Evolutionary conservation across 1,140 invertebrate species (phyloP).

Genomic region (Drosophila burlai): DNA sequence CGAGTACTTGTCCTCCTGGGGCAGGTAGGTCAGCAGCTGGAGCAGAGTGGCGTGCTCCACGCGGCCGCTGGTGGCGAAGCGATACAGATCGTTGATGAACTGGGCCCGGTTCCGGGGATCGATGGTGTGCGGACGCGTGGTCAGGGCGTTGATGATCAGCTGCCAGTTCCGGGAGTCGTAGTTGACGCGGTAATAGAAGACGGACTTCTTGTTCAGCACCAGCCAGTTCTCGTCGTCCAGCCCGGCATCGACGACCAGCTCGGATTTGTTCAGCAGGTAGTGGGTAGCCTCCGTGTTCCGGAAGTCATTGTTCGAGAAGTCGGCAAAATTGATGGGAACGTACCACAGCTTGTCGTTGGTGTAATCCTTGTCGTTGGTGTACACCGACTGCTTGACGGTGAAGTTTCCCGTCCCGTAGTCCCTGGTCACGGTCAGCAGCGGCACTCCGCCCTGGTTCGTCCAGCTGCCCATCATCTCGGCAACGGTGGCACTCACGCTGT

Average conservation of each 20-base stretch:
- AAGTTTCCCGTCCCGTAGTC: constrained; percentile 82
- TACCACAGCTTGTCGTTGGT: constrained; percentile 40
- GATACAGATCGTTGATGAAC: constrained; percentile 91
- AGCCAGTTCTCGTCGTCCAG: constrained; percentile 86
- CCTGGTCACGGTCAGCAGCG: constrained; percentile 87
- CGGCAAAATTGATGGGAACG: constrained; percentile 72
- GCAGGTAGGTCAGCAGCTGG: constrained; percentile 86
- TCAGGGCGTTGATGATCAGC: constrained; percentile 85
- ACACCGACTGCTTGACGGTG: constrained; percentile 85
- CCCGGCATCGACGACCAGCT: constrained; percentile 22
- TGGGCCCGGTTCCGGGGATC: constrained; percentile 91
- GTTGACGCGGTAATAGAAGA: constrained; percentile 88
- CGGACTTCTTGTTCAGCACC: constrained; percentile 88
- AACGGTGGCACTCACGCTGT: constrained; percentile 57
- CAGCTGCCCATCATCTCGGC: constrained; percentile 88
- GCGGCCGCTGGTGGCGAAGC: constrained; percentile 87
- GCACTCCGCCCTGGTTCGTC: constrained; percentile 89
- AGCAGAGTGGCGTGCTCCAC: constrained; percentile 85
- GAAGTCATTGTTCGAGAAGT: constrained; percentile 84
- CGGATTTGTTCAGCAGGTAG: constrained; percentile 48
- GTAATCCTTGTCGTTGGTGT: constrained; percentile 64
- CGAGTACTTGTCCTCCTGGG: constrained; percentile 87
- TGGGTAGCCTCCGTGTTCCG: constrained; percentile 82
- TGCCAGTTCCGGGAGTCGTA: constrained; percentile 88
- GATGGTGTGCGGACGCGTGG: constrained; percentile 86